These are phyloP conservation scores for Eolophus roseicapilla DNA, from an alignment of 2,113 vertebrate species.

Conservation along the genomic window DNA sequence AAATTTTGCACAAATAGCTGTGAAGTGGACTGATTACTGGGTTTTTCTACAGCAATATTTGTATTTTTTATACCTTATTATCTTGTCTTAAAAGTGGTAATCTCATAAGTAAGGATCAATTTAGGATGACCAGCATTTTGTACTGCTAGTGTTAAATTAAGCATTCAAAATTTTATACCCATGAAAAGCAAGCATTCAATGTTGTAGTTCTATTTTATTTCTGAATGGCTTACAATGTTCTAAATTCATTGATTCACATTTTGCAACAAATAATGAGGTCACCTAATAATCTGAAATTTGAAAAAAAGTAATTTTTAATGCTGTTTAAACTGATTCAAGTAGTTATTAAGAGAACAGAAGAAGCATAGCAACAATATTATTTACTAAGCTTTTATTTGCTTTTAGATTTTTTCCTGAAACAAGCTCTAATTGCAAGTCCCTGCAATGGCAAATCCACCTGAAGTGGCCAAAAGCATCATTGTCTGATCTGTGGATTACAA, in stretches of 20 bases:
- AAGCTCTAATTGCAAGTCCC: neutral
- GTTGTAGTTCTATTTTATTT: neutral
- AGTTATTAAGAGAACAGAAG: neutral
- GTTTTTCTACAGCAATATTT: neutral
- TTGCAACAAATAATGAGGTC: neutral
- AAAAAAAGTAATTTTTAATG: neutral
- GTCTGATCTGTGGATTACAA: neutral
- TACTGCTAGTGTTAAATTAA: neutral
- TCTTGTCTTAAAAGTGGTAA: neutral
- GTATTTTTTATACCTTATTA: neutral
- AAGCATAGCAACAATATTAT: neutral
- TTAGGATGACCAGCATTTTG: neutral
- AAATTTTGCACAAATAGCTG: neutral
- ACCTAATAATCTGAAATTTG: neutral
- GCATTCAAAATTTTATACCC: neutral
- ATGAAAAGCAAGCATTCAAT: neutral
- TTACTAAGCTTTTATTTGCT: neutral
- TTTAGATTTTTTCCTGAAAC: neutral
- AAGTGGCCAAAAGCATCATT: neutral
- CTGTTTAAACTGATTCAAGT: neutral
- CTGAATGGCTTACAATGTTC: neutral
- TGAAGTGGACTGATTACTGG: neutral
- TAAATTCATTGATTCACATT: neutral
- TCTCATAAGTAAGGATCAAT: neutral
- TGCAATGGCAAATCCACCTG: neutral